Evolutionary conservation across 2,113 vertebrate species (phyloP).

Genomic region (Perognathus longimembris): DNA sequence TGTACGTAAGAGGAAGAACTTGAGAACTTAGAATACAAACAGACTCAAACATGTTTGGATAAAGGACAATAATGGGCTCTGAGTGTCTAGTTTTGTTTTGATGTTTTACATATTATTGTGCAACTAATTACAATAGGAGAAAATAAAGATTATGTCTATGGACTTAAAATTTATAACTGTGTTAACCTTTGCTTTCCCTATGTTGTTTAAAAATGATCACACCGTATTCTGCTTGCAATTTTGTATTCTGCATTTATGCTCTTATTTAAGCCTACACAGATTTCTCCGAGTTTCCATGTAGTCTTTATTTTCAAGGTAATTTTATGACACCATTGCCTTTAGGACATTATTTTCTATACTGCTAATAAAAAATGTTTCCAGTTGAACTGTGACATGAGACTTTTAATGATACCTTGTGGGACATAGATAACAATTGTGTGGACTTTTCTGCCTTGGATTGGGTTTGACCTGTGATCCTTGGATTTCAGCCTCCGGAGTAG

Average conservation of each 20-base stretch:
- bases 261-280: neutral
- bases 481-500: too few species aligned
- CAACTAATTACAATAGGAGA: conserved; percentile 1
- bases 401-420: neutral
- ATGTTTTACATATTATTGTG: neutral
- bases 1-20: neutral
- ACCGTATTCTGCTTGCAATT: neutral
- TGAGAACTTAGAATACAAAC: neutral
- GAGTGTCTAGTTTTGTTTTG: conserved; percentile 27
- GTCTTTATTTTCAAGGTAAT: conserved; percentile 36
- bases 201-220: conserved; percentile 15
- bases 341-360: neutral
- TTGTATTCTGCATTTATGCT: conserved; percentile 37
- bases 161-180: conserved; percentile 14
- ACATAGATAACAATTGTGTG: neutral
- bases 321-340: neutral
- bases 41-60: neutral
- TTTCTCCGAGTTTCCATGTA: neutral
- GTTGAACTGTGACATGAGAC: neutral
- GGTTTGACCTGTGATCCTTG: too few species aligned
- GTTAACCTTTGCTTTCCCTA: neutral
- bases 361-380: neutral
- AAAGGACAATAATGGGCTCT: neutral
- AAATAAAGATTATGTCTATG: neutral
- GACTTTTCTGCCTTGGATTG: too few species aligned